Evolutionary conservation across 1,140 invertebrate species (phyloP).

Genomic region (Pseudomyrmex dendroicus): DNA sequence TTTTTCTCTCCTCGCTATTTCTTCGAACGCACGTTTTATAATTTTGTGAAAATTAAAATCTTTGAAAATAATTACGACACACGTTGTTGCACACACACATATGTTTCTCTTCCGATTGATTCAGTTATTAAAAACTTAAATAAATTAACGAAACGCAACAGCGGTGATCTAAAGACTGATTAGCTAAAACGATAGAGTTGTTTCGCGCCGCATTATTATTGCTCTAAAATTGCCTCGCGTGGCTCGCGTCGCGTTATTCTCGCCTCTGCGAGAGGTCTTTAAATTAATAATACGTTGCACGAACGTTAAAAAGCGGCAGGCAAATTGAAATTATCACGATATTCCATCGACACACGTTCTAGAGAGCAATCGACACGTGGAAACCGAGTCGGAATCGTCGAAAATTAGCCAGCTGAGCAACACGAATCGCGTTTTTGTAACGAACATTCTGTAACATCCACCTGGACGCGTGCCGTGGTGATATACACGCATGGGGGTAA

Average conservation of each 20-base stretch:
- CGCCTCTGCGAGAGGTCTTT: background rate
- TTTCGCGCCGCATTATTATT: too few relatives aligned
- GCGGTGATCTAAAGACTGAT: too few relatives aligned
- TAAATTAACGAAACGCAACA: too few relatives aligned
- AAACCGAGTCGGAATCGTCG: slow-evolving; percentile 53
- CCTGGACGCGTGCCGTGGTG: slow-evolving; percentile 71
- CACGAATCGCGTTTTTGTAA: slow-evolving; percentile 66
- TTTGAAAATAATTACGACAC: too few relatives aligned
- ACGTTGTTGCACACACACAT: too few relatives aligned
- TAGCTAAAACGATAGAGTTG: too few relatives aligned
- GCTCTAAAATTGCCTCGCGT: too few relatives aligned
- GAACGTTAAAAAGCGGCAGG: slow-evolving; percentile 26
- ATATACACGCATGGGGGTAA: slow-evolving; percentile 40
- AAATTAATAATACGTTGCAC: slow-evolving; percentile 47
- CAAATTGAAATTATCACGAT: slow-evolving; percentile 29
- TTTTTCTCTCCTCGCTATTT: background rate
- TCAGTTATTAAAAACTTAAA: too few relatives aligned
- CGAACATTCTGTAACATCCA: slow-evolving; percentile 74
- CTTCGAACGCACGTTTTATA: background rate
- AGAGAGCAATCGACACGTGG: slow-evolving; percentile 19
- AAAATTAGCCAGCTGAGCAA: slow-evolving; percentile 76
- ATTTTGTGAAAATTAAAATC: too few relatives aligned
- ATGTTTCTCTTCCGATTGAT: too few relatives aligned
- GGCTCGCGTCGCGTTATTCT: too few relatives aligned
- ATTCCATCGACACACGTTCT: slow-evolving; percentile 31